Conservation (phyloP, 1,140 invertebrate genomes). For the Cydia fagiglandana region DNA sequence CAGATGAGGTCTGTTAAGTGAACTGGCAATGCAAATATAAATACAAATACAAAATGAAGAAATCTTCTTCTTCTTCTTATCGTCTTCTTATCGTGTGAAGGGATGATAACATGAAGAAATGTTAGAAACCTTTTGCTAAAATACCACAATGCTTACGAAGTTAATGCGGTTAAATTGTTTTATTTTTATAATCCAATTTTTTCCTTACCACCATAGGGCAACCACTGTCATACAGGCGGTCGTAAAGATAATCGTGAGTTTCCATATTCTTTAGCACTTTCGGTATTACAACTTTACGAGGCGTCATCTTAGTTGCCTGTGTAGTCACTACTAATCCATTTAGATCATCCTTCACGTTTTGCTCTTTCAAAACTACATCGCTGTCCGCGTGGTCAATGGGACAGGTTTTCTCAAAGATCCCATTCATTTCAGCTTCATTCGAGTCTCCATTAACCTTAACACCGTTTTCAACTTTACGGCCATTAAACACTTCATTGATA, state of each 20-base stretch:
- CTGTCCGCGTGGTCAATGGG: not conserved
- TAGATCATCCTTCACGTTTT: constrained; percentile 29
- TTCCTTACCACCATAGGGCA: constrained; percentile 66
- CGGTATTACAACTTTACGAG: constrained; percentile 57
- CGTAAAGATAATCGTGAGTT: constrained; percentile 62
- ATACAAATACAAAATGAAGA: no score
- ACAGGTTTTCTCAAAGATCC: not conserved
- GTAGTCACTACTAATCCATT: constrained; percentile 38
- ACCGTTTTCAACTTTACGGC: not conserved
- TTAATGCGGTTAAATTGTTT: not conserved
- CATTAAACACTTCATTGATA: not conserved
- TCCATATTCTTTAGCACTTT: constrained; percentile 69
- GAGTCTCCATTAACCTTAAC: not conserved
- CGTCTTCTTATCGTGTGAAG: no score
- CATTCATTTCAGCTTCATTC: not conserved
- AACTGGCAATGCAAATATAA: no score
- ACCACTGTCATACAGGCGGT: constrained; percentile 62
- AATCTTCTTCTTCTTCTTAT: no score
- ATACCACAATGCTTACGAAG: not conserved
- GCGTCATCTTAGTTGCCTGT: constrained; percentile 50
- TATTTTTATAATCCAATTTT: not conserved
- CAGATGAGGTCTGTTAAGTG: no score
- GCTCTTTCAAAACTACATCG: not conserved
- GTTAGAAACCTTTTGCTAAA: no score
- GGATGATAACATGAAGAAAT: no score